Base-by-base conservation (phyloP, 1,140 invertebrate species). In the Leptinotarsa texana region DNA sequence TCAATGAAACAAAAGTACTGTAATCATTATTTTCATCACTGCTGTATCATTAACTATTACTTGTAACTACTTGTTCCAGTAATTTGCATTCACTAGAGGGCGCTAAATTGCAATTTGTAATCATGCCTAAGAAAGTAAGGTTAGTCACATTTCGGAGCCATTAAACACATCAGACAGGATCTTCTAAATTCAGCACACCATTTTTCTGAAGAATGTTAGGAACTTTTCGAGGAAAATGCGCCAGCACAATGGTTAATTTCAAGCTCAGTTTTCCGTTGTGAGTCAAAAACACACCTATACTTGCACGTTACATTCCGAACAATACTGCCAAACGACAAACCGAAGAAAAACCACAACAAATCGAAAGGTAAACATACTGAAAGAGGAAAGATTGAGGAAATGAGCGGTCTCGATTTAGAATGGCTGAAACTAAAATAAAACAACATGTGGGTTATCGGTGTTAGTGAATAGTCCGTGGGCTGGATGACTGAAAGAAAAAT, bases 341-440 rank as follows among this genome's bases (percentile, higher is more conserved):
- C 51, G 13, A 57, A 15, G n/a, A 57, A 57, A 57, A 57, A 57
- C 51, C 51, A 57, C 51, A 57, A 57, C 51, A 57, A 57, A 17
- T 6, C 17, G 15, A 57, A 57, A 57, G 13, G 51, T 57, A 57
- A 57, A 57, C 51, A 17, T 18, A 18, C 51, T 18, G 51, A 57
- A 57, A 18, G 51, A 57, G 51, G 51, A 57, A 57, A 57, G 15
- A 57, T 57, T 57, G 51, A 71, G 49, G 57, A 71, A 71, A 57
- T 22, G 69, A 24, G 69, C 13, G 72, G 63, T 47, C 63, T 33
- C 62, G 72, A 42, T 66, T 73, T 24, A 49, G 62, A 63, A 49
- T 67, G 27, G 72, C 62, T 67, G 62, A 15, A 73, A 49, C 48
- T 67, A 67, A 66, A 73, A 73, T 73, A 73, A 67, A 63, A 57